Conservation (phyloP, 2,888 invertebrate genomes). For the Acanthosepion pharaonis region DNA sequence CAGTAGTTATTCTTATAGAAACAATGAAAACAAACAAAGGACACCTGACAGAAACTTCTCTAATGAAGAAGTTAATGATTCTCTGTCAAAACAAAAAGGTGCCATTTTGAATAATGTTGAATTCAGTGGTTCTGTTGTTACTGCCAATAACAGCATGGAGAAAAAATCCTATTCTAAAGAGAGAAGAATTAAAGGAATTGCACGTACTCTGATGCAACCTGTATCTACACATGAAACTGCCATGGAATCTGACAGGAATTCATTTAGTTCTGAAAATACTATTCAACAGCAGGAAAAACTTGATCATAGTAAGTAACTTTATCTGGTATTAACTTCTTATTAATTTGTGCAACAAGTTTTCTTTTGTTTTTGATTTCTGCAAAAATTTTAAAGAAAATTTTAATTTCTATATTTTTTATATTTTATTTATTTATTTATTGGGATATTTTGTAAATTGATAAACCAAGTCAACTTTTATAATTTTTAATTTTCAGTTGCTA, state of each 20-base stretch:
- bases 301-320: neutral
- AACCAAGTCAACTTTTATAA: too few relatives aligned
- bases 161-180: constrained; percentile 64
- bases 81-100: constrained; percentile 38
- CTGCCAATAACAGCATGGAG: constrained; percentile 51
- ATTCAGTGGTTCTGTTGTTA: constrained; percentile 45
- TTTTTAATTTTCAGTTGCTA: too few relatives aligned
- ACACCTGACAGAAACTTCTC: constrained; percentile 45
- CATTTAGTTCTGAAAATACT: constrained; percentile 36
- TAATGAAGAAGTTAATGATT: constrained; percentile 37
- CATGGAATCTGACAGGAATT: constrained; percentile 42
- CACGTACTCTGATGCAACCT: constrained; percentile 53
- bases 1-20: constrained; percentile 24
- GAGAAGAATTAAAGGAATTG: constrained; percentile 55
- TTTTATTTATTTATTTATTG: too few relatives aligned
- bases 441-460: too few relatives aligned
- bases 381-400: too few relatives aligned
- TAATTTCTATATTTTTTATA: too few relatives aligned
- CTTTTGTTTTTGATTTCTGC: too few relatives aligned
- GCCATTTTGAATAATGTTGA: constrained; percentile 39
- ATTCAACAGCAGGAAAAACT: neutral
- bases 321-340: too few relatives aligned
- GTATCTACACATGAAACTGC: neutral
- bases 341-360: too few relatives aligned
- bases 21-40: constrained; percentile 44